Conservation (phyloP, 1,140 invertebrate genomes). For the Drosophila santomea region DNA sequence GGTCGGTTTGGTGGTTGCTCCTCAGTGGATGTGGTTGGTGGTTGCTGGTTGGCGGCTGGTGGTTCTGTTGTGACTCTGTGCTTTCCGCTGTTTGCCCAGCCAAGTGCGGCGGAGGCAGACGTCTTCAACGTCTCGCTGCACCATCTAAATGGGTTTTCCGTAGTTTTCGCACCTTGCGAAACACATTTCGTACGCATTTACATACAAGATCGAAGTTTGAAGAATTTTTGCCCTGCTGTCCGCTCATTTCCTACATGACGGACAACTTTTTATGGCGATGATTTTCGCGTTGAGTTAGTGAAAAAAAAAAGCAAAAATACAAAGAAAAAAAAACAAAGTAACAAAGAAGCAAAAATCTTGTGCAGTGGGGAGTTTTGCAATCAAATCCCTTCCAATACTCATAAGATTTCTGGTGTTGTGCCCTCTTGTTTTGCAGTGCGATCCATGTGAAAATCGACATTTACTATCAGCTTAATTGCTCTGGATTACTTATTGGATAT, state of each 20-base stretch:
- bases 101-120: conserved; percentile 64
- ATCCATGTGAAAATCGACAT: conserved; percentile 72
- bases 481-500: conserved; percentile 75
- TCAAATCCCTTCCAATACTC: conserved; percentile 57
- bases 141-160: conserved; percentile 81
- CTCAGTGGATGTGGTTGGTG: conserved; percentile 25
- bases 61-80: conserved; percentile 52
- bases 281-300: conserved; percentile 56
- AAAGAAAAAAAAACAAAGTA: conserved; percentile 11
- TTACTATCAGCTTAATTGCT: conserved; percentile 64
- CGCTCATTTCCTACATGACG: conserved; percentile 76
- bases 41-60: conserved; percentile 1
- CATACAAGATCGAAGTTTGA: conserved; percentile 61
- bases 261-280: conserved; percentile 66
- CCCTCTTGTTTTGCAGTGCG: conserved; percentile 69
- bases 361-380: conserved; percentile 55
- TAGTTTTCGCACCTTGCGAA: conserved; percentile 81
- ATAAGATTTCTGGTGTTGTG: conserved; percentile 69
- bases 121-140: conserved; percentile 80
- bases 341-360: conserved; percentile 54
- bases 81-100: conserved; percentile 63
- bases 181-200: conserved; percentile 78
- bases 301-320: conserved; percentile 7
- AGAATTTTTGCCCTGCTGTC: conserved; percentile 36
- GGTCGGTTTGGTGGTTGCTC: conserved; percentile 70